These are phyloP conservation scores for Xiphydria camelus DNA, from an alignment of 2,888 invertebrate species.

Conservation along the genomic window DNA sequence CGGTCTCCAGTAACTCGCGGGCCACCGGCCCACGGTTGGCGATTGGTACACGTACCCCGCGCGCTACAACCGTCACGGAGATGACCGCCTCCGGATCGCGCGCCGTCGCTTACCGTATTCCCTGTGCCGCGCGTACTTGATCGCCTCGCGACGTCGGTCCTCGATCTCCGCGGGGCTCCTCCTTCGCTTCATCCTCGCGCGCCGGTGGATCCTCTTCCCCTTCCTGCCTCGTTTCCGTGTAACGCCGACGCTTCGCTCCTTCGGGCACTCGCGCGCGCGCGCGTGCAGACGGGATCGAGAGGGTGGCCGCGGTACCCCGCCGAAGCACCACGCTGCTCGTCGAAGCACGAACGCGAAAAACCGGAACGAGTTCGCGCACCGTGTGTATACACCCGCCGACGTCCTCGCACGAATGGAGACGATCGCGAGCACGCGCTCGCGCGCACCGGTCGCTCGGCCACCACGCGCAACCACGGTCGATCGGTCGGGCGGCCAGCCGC, in stretches of 20 bases:
- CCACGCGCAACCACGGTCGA: no score
- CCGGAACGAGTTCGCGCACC: no score
- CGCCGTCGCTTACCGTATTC: slow-evolving; percentile 36
- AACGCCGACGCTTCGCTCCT: neutral
- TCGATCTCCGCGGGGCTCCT: slow-evolving; percentile 26
- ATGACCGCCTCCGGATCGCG: neutral
- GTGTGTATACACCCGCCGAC: slow-evolving; percentile 1
- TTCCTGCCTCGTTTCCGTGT: no score
- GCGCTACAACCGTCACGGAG: neutral
- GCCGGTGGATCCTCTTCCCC: no score
- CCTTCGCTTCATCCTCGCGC: slow-evolving; percentile 34
- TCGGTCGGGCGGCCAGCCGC: slow-evolving; percentile 5
- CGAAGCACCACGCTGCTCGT: neutral
- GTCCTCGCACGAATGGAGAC: neutral
- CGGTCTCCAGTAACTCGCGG: slow-evolving; percentile 48
- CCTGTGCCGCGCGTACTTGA: slow-evolving; percentile 29
- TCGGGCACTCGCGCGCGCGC: neutral
- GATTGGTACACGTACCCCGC: neutral
- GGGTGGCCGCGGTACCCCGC: neutral
- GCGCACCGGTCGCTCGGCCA: no score
- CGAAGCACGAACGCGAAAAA: neutral
- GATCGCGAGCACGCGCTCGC: no score
- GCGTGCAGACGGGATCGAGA: neutral
- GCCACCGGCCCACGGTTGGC: slow-evolving; percentile 41
- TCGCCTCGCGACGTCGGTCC: slow-evolving; percentile 16